Evolutionary conservation across 1,140 invertebrate species (phyloP).

Genomic region (Colletes gigas): DNA sequence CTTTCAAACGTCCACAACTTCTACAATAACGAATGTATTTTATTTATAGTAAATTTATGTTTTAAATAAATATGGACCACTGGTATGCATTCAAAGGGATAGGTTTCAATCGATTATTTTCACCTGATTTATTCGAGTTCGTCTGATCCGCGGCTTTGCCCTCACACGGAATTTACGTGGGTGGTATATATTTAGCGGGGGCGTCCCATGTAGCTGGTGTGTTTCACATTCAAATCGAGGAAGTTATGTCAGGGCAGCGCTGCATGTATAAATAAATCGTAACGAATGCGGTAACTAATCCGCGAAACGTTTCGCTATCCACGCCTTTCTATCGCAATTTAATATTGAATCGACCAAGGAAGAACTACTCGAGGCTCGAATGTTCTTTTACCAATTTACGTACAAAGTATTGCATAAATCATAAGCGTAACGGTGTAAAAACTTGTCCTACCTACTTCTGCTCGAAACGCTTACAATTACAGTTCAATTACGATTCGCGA

Average conservation of each 20-base stretch:
- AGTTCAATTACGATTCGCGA: too few species aligned
- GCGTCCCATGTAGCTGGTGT: slow-evolving; percentile 46
- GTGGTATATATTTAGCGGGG: slow-evolving; percentile 55
- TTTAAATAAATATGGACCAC: background rate
- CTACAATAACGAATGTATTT: too few species aligned
- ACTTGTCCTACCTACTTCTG: too few species aligned
- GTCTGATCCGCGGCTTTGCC: slow-evolving; percentile 41
- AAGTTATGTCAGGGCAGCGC: slow-evolving; percentile 48
- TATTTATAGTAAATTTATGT: too few species aligned
- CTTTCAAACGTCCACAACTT: too few species aligned
- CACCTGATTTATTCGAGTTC: slow-evolving; percentile 35
- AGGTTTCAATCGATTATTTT: slow-evolving; percentile 45
- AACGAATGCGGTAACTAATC: slow-evolving; percentile 30
- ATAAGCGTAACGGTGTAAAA: too few species aligned
- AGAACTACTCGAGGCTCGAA: background rate
- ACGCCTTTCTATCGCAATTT: background rate
- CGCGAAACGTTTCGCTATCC: slow-evolving; percentile 31
- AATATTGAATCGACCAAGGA: background rate
- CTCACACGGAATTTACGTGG: slow-evolving; percentile 49
- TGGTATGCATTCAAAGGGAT: background rate
- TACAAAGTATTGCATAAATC: too few species aligned
- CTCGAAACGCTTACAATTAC: too few species aligned
- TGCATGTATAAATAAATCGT: slow-evolving; percentile 51
- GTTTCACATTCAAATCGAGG: slow-evolving; percentile 50
- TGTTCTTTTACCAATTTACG: too few species aligned